Evolutionary conservation across 2,113 vertebrate genomes (phyloP).

Genomic region (Mustela lutreola): DNA sequence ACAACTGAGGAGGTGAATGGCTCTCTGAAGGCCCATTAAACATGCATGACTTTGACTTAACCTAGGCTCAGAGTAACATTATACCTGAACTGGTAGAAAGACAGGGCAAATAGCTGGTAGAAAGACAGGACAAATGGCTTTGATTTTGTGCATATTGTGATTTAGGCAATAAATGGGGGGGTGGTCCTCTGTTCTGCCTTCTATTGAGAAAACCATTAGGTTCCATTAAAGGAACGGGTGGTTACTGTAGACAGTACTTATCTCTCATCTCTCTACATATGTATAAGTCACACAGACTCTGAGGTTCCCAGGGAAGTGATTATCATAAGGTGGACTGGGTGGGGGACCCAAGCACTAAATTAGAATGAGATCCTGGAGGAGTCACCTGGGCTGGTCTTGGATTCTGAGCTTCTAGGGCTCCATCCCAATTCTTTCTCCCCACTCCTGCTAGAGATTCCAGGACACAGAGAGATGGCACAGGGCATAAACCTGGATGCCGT

Average conservation of each 20-base stretch:
- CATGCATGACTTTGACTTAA: neutral
- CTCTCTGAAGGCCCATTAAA: neutral
- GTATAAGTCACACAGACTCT: slow-evolving; percentile 27
- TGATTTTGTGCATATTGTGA: neutral
- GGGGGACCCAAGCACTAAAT: neutral
- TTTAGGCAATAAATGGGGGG: neutral
- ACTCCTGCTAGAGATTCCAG: neutral
- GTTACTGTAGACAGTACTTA: slow-evolving; percentile 25
- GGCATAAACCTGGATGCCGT: too few species aligned
- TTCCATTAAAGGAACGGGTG: slow-evolving; percentile 19
- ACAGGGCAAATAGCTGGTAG: neutral
- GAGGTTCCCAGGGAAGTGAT: slow-evolving; percentile 58
- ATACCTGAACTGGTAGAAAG: neutral
- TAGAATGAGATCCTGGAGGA: slow-evolving; percentile 37
- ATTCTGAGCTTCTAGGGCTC: neutral
- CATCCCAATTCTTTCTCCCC: neutral
- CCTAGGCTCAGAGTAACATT: neutral
- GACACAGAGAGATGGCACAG: neutral
- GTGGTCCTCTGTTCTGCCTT: neutral
- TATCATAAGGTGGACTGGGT: neutral
- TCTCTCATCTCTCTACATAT: slow-evolving; percentile 35
- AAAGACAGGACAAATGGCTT: neutral
- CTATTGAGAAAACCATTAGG: slow-evolving; percentile 64
- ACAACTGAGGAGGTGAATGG: neutral
- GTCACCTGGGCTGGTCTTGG: neutral